Evolutionary conservation across 2,888 invertebrate genomes (phyloP), one percentile per base, ranked within the genome.

Genomic region (Drosophila borborema): DNA sequence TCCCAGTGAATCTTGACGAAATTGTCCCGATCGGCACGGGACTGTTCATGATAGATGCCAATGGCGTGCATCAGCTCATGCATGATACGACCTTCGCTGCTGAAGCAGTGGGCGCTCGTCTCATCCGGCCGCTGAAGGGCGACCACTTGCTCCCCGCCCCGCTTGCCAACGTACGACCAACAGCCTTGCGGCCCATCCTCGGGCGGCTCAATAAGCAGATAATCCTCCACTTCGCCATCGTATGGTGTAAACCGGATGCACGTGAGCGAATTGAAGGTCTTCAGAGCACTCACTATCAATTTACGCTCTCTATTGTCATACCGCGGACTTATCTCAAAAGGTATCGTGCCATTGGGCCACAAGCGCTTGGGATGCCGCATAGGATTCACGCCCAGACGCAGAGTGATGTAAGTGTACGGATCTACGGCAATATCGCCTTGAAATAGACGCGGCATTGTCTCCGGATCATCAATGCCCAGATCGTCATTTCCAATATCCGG

Each of bases 21-120:
- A 64, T 91, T 90, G 64, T 92, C 92, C 94, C 97, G 93, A 92
- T 97, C 97, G 51, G 95, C 95, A 68, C 97, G 93, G 1, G 96
- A 96, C 83, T 97, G 97, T 89, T 97, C 97, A 90, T 97, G 97
- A 92, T 96, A 96, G 69, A 97, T 95, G 10, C 97, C 97, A n/a
- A 97, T 93, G 0, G 96, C 95, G 87, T 97, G 97, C 95, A 97
- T 95, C 41, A 97, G 92, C 92, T 97, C 97, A 91, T 97, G 97
- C 79, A 97, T 95, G n/a, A 96, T 95, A 72, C 96, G 94, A 0
- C 97, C 96, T 88, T 95, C 95, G 38, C 92, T 94, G 49, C 95
- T 95, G 53, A 96, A 94, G 89, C 96, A 96, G 74, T 96, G 95
- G 0, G 94, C 94, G 18, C 95, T 95, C 3, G 90, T 93, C 14